phyloP scores from a whole-genome alignment of 53 echinoderm and acorn worm genomes.

The Echinarachnius parma region DNA sequence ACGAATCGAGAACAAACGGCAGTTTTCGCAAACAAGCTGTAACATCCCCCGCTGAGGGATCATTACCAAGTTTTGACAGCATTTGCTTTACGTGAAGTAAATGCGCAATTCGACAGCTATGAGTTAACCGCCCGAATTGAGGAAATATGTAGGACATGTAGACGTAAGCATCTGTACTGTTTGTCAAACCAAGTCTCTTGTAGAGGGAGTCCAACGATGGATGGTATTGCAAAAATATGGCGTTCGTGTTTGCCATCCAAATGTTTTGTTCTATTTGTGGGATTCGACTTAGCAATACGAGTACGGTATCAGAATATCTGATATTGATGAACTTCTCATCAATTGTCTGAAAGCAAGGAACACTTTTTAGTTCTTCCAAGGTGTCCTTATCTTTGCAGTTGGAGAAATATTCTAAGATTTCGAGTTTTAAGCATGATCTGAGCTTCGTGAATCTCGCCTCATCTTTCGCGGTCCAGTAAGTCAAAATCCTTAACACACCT shows the following conservation, averaged over 20 bases:
- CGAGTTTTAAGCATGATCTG: too few relatives aligned
- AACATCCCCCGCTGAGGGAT: too few relatives aligned
- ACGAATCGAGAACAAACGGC: neutral
- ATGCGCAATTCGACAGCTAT: constrained; percentile 19
- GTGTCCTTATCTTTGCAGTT: neutral
- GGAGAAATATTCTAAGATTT: neutral
- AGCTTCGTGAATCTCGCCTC: too few relatives aligned
- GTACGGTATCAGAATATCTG: neutral
- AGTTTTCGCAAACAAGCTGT: too few relatives aligned
- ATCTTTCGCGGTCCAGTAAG: too few relatives aligned
- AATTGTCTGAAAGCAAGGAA: constrained; percentile 32
- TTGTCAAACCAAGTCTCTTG: neutral
- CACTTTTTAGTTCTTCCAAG: neutral
- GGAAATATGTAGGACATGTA: constrained; percentile 13
- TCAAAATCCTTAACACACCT: too few relatives aligned
- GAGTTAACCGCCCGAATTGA: neutral
- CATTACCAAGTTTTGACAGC: too few relatives aligned
- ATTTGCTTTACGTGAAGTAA: too few relatives aligned
- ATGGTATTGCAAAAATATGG: constrained; percentile 11
- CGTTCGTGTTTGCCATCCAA: neutral
- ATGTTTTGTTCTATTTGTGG: neutral
- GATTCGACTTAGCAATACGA: constrained; percentile 11
- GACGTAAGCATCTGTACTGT: neutral
- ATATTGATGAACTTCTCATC: constrained; percentile 11
- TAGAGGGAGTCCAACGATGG: neutral